Conservation (phyloP, 2,113 vertebrate genomes). For the Manacus vitellinus region DNA sequence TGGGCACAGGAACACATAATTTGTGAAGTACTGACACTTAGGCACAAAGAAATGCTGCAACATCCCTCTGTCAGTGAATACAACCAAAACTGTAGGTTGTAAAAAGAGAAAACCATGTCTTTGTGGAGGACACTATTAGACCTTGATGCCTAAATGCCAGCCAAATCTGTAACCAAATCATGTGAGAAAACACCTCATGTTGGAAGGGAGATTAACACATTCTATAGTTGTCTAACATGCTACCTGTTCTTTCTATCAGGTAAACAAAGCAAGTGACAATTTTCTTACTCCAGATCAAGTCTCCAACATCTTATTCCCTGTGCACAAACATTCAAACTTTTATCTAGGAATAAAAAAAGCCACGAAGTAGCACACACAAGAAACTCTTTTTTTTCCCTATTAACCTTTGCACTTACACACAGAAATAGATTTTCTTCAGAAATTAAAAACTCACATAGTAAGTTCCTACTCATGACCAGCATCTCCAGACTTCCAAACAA, state of each 20-base stretch:
- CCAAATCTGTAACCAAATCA: background rate
- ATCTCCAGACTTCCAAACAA: background rate
- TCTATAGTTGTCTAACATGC: background rate
- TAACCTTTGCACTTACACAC: background rate
- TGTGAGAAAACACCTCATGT: background rate
- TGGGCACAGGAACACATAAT: background rate
- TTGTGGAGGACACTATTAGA: background rate
- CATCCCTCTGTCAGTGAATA: background rate
- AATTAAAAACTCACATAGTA: background rate
- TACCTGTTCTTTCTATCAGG: background rate
- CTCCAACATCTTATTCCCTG: background rate
- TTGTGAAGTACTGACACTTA: background rate
- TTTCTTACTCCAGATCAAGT: background rate
- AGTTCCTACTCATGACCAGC: background rate
- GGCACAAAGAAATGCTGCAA: background rate
- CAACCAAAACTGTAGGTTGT: fast-evolving
- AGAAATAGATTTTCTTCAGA: background rate
- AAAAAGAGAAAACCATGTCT: background rate
- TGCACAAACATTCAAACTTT: background rate
- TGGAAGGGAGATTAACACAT: background rate
- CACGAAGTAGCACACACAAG: background rate
- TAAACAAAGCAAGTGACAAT: background rate
- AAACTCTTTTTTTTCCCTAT: background rate
- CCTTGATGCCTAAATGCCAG: background rate
- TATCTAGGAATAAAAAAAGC: background rate